These are phyloP conservation scores for Drosophila melanogaster DNA, from an alignment of 1,140 invertebrate genomes.

Conservation along the genomic window Release_6_plus_ISO1_MT NT_033777.3:20237501-20238000, in stretches of 20 bases:
- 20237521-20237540: conserved; percentile 13
- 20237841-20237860: not conserved
- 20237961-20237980: conserved; percentile 76
- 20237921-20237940: conserved; percentile 78
- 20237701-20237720: not conserved
- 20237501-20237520: conserved; percentile 58
- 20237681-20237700: conserved; percentile 65
- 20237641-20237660: conserved; percentile 73
- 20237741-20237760: too few species aligned
- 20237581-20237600: conserved; percentile 70
- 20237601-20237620: conserved; percentile 67
- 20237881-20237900: conserved; percentile 73
- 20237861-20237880: not conserved
- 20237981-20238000: conserved; percentile 80
- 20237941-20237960: conserved; percentile 73
- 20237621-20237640: conserved; percentile 47
- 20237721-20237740: not conserved
- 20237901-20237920: conserved; percentile 70
- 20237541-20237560: conserved; percentile 20
- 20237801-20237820: not conserved
- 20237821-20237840: not conserved
- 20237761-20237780: too few species aligned
- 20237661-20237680: conserved; percentile 70
- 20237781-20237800: too few species aligned
- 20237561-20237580: conserved; percentile 58